These are phyloP conservation scores for Campoletis raptor DNA, from an alignment of 2,888 invertebrate species.

Conservation along the genomic window DNA sequence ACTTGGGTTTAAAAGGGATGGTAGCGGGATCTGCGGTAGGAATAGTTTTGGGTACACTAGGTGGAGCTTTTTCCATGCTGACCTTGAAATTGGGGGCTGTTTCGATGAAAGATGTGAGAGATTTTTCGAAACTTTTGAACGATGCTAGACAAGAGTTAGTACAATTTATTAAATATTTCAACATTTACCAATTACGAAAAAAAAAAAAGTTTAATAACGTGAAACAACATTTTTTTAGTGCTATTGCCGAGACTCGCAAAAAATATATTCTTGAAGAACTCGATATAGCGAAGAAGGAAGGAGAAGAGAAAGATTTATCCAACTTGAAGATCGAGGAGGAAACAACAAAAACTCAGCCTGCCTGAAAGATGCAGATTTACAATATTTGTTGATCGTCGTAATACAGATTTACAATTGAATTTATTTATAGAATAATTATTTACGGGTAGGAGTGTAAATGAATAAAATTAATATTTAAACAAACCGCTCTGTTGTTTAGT, in stretches of 20 bases:
- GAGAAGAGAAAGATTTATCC: neutral
- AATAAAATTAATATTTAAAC: slow-evolving; percentile 20
- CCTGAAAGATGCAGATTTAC: neutral
- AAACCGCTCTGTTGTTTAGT: slow-evolving; percentile 15
- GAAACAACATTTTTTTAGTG: neutral
- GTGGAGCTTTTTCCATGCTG: slow-evolving; percentile 86
- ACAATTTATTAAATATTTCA: neutral
- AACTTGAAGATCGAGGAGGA: slow-evolving; percentile 9
- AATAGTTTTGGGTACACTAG: slow-evolving; percentile 87
- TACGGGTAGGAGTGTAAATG: slow-evolving; percentile 32
- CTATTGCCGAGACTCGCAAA: neutral
- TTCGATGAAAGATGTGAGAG: slow-evolving; percentile 88
- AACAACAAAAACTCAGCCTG: neutral
- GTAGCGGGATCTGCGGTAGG: slow-evolving; percentile 90
- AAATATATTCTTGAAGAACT: slow-evolving; percentile 15
- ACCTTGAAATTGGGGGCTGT: slow-evolving; percentile 87
- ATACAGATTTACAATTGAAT: neutral
- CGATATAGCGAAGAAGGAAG: neutral
- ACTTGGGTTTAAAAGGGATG: slow-evolving; percentile 89
- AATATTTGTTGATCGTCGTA: slow-evolving; percentile 18
- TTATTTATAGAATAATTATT: neutral
- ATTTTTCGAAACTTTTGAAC: slow-evolving; percentile 86
- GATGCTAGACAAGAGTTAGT: slow-evolving; percentile 82
- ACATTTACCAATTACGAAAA: neutral
- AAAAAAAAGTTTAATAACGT: neutral